phyloP scores from a whole-genome alignment of 1,140 invertebrate species.

The Planococcus citri region DNA sequence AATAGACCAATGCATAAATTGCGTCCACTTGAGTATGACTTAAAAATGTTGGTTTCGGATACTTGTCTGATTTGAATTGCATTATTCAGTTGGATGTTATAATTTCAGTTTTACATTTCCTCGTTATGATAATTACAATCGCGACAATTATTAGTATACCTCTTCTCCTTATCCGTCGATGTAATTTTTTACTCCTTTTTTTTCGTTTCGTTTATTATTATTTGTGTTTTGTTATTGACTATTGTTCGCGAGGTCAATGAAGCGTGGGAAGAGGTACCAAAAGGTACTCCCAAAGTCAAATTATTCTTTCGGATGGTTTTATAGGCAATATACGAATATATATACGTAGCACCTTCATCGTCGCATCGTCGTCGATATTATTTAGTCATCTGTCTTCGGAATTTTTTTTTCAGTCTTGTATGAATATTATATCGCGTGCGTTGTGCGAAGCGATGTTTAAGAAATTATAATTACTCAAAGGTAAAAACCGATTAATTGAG shows the following conservation, averaged over 20 bases:
- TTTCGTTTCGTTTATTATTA: slow-evolving; percentile 13
- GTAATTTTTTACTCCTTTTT: background rate
- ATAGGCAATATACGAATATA: too few species aligned
- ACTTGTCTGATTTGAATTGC: slow-evolving; percentile 14
- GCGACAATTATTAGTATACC: slow-evolving; percentile 14
- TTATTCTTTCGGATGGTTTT: background rate
- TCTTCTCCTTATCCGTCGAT: background rate
- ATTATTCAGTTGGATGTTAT: slow-evolving; percentile 6
- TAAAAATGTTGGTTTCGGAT: slow-evolving; percentile 7
- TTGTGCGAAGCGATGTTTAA: too few species aligned
- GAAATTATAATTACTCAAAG: too few species aligned
- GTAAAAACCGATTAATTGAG: too few species aligned
- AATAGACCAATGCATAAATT: too few species aligned
- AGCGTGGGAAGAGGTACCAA: slow-evolving; percentile 13
- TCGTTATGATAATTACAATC: slow-evolving; percentile 16
- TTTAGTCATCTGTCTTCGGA: too few species aligned
- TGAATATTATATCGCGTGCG: too few species aligned
- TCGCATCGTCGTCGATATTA: too few species aligned
- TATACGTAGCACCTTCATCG: too few species aligned
- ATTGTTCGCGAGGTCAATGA: slow-evolving; percentile 18
- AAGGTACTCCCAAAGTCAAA: slow-evolving; percentile 16
- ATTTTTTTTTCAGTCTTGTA: too few species aligned
- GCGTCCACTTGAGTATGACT: slow-evolving; percentile 4
- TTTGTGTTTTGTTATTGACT: slow-evolving; percentile 19
- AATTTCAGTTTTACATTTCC: slow-evolving; percentile 19